Evolutionary conservation across 2,113 vertebrate species (phyloP).

Genomic region (Gavia stellata): DNA sequence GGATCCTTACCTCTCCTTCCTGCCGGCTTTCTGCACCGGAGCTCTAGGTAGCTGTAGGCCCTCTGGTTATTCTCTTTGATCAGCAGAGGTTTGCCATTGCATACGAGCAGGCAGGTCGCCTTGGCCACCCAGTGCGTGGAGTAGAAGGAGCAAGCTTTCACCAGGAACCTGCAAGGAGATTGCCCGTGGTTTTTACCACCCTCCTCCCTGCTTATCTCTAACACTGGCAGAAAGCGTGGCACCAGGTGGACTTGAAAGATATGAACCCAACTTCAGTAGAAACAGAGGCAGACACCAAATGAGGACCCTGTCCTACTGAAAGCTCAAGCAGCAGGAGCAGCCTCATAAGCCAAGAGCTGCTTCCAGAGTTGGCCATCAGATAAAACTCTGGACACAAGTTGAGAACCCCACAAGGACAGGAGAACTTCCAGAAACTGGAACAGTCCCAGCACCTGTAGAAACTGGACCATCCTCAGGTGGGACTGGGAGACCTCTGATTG

Average conservation of each 20-base stretch:
- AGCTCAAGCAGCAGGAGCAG: neutral
- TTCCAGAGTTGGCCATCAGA: neutral
- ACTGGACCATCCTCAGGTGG: neutral
- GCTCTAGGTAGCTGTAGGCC: slow-evolving; percentile 68
- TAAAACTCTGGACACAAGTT: neutral
- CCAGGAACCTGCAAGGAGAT: slow-evolving; percentile 57
- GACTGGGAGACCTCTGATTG: neutral
- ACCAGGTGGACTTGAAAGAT: neutral
- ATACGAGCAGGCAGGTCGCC: slow-evolving; percentile 51
- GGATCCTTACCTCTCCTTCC: slow-evolving; percentile 1
- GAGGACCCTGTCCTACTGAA: neutral
- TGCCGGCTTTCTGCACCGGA: slow-evolving; percentile 58
- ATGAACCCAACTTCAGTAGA: neutral
- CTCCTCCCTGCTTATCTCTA: neutral
- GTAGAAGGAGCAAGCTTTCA: slow-evolving; percentile 72
- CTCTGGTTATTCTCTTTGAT: slow-evolving; percentile 57
- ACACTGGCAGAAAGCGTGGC: neutral
- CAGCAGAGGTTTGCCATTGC: slow-evolving; percentile 59
- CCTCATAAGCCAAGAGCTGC: neutral
- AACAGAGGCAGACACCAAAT: neutral
- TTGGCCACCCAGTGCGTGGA: slow-evolving; percentile 66
- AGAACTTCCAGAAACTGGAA: neutral
- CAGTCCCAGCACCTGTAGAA: neutral
- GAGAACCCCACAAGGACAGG: neutral
- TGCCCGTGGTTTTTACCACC: neutral